Evolutionary conservation across 2,113 vertebrate genomes (phyloP).

Genomic region (Labrus mixtus): DNA sequence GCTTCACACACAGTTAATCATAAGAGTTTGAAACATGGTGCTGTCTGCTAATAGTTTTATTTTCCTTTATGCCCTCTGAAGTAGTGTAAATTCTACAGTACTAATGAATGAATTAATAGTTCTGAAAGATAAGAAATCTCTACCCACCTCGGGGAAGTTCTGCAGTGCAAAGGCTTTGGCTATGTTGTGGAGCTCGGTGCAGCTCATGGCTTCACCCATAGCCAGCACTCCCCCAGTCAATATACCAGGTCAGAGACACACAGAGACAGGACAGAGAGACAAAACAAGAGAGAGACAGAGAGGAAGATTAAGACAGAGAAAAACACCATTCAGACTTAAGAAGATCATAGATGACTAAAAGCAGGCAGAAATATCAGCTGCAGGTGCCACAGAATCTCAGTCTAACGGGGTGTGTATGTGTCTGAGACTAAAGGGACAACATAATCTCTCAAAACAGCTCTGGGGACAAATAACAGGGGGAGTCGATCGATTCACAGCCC

Average conservation of each 20-base stretch:
- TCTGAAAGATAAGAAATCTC: not conserved
- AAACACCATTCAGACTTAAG: conserved; percentile 64
- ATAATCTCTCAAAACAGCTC: no score
- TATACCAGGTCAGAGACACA: conserved; percentile 13
- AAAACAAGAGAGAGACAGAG: conserved; percentile 12
- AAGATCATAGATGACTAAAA: conserved; percentile 48
- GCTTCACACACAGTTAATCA: no score
- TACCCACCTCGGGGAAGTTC: conserved; percentile 92
- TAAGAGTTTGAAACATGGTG: no score
- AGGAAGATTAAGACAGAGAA: conserved; percentile 52
- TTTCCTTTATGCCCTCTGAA: no score
- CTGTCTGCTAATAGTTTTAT: no score
- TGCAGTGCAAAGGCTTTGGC: conserved; percentile 97
- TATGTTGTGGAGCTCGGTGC: no score
- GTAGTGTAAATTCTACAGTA: not conserved
- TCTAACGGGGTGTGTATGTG: conserved; percentile 57
- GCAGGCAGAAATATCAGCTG: conserved; percentile 33
- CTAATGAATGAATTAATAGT: no score
- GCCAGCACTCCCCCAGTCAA: conserved; percentile 91
- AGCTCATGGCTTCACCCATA: conserved; percentile 98
- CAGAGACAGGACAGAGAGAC: no score
- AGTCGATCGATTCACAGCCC: no score
- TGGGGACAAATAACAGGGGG: no score
- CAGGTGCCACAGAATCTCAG: conserved; percentile 30
- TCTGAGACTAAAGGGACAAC: no score